Base-by-base conservation (phyloP, 2,797 vertebrate species). In the Hydrocynus forskahlii region DNA sequence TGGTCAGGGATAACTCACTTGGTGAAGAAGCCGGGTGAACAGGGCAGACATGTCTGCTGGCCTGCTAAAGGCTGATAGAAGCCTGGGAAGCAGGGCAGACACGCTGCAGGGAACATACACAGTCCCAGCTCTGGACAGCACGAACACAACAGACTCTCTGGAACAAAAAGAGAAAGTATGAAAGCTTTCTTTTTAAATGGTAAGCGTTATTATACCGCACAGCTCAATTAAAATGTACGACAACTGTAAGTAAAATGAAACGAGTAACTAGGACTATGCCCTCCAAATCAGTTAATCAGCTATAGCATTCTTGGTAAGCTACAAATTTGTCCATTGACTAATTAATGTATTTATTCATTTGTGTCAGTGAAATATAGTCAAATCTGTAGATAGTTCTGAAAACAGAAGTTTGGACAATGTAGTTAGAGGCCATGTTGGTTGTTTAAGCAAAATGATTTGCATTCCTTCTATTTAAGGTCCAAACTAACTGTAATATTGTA, bases 61-160 rank as follows among this genome's bases (percentile, higher is more conserved):
- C 95, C 95, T 0, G 92, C 86, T 12, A 87, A 75, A 0, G 95
- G 92, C 88, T 97, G 96, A 86, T 93, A 94, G 77, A 91, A 94
- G 50, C 96, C 96, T 21, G 7, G 89, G 0, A 83, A 72, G 76
- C 96, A 97, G 14, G 92, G 87, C 12, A 89, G 87, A 81, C 96
- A 97, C 7, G 92, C 92, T 75, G 79, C 77, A 9, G 91, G 88
- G 76, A 91, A 92, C 8, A 88, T 67, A 86, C 96, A 97, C 0
- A 77, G 86, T 48, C 95, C 96, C 0, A 82, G 78, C 2, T 86
- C 88, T 0, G 7, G 2, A 43, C 96, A 97, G 87, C 96, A 97
- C 0, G 79, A 90, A 85, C 96, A 97, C 86, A 92, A 89, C 88
- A 91, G 78, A 4, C 92, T 94, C 73, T 89, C 96, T 97, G 71